phyloP scores from a whole-genome alignment of 2,113 vertebrate species.

The Mungos mungo region DNA sequence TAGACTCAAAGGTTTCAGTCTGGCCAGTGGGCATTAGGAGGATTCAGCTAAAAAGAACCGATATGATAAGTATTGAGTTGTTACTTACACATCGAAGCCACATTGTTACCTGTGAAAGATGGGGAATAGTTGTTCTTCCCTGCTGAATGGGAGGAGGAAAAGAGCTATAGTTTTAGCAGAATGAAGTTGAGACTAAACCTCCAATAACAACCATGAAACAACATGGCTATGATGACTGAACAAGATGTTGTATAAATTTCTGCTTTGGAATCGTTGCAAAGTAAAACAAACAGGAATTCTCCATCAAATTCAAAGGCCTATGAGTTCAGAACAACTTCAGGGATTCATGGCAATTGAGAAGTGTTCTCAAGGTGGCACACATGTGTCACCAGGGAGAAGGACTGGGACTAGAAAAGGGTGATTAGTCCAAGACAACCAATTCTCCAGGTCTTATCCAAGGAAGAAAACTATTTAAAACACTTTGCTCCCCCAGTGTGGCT shows the following conservation, averaged over 20 bases:
- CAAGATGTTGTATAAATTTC: not conserved
- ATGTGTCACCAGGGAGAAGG: not conserved
- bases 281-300: not conserved
- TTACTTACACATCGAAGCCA: not conserved
- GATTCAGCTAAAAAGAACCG: not conserved
- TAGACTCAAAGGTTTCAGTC: not conserved
- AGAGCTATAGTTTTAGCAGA: not conserved
- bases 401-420: not conserved
- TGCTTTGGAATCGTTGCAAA: not conserved
- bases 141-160: not conserved
- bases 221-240: not conserved
- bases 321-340: not conserved
- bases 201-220: not conserved
- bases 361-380: not conserved
- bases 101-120: not conserved
- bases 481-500: not conserved
- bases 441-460: not conserved
- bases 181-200: not conserved
- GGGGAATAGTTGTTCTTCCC: not conserved
- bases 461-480: not conserved
- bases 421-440: not conserved
- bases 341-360: not conserved
- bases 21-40: not conserved
- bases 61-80: not conserved
- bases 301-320: not conserved